A percentile compares a stretch with the other conserved stretches of the same genome.
These are phyloP conservation scores for Montipora sp. DNA, from an alignment of 64 coral and sea anemone genomes.

Conservation along the genomic window DNA sequence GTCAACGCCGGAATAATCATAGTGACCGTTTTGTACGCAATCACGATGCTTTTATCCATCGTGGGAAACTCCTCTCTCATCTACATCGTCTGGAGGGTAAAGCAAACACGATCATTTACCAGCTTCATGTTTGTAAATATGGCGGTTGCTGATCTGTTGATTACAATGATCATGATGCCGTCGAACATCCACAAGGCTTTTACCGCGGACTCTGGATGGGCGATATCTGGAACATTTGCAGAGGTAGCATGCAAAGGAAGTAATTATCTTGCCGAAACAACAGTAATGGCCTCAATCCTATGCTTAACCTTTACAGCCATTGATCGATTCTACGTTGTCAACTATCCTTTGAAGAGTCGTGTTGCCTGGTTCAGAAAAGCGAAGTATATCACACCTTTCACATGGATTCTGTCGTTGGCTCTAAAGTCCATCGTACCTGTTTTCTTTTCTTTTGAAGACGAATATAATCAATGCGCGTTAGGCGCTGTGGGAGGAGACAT, in stretches of 20 bases:
- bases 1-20: not conserved
- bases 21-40: no score
- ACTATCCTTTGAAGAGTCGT: slow-evolving; percentile 13
- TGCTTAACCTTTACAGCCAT: slow-evolving; percentile 18
- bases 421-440: slow-evolving; percentile 21
- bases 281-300: slow-evolving; percentile 47
- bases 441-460: not conserved
- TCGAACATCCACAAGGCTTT: not conserved
- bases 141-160: slow-evolving; percentile 50
- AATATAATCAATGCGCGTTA: not conserved
- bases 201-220: not conserved
- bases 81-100: not conserved
- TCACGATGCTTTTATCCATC: not conserved
- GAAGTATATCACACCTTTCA: slow-evolving; percentile 9
- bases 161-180: slow-evolving; percentile 42
- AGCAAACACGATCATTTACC: not conserved
- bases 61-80: not conserved
- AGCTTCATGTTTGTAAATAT: slow-evolving; percentile 49
- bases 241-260: slow-evolving; percentile 5
- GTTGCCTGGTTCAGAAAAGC: slow-evolving; percentile 45
- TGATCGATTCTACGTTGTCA: slow-evolving; percentile 43
- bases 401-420: slow-evolving; percentile 2
- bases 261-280: not conserved
- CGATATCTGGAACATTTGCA: not conserved
- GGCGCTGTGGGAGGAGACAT: not conserved